phyloP scores from a whole-genome alignment of 2,888 invertebrate species.

The Lypha dubia region DNA sequence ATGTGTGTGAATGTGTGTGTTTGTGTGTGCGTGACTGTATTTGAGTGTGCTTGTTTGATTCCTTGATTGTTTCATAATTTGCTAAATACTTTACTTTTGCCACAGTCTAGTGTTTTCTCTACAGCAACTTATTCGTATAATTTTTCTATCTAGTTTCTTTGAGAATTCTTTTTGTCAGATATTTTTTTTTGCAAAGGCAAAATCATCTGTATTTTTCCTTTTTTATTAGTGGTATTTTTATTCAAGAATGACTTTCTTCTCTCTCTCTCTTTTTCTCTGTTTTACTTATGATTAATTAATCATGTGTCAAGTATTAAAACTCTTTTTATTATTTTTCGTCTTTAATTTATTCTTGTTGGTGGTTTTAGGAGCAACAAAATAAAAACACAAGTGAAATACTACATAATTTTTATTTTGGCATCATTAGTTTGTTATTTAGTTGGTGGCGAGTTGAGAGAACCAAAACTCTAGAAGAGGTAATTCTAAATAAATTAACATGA shows the following conservation, averaged over 20 bases:
- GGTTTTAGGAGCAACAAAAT: background rate
- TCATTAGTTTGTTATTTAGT: background rate
- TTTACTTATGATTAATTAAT: slow-evolving; percentile 64
- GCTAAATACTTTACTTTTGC: slow-evolving; percentile 42
- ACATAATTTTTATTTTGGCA: background rate
- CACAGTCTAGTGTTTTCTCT: background rate
- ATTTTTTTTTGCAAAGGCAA: background rate
- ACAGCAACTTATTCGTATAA: background rate
- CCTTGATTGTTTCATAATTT: slow-evolving; percentile 58
- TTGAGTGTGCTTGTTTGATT: slow-evolving; percentile 1
- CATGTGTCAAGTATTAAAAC: slow-evolving; percentile 67
- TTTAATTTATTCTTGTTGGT: slow-evolving; percentile 11
- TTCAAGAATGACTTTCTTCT: too few species aligned
- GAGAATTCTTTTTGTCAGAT: slow-evolving; percentile 14
- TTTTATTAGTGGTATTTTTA: background rate
- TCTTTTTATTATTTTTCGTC: slow-evolving; percentile 40
- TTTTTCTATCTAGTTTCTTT: background rate
- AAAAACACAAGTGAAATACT: background rate
- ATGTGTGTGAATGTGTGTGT: slow-evolving; percentile 11
- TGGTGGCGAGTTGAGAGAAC: background rate
- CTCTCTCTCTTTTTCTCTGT: background rate
- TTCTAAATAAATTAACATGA: too few species aligned
- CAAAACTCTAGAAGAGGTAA: too few species aligned
- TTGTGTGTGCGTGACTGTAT: slow-evolving; percentile 23
- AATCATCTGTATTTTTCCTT: background rate